Conservation (phyloP, 2,888 invertebrate genomes). For the Antheraea yamamai region DNA sequence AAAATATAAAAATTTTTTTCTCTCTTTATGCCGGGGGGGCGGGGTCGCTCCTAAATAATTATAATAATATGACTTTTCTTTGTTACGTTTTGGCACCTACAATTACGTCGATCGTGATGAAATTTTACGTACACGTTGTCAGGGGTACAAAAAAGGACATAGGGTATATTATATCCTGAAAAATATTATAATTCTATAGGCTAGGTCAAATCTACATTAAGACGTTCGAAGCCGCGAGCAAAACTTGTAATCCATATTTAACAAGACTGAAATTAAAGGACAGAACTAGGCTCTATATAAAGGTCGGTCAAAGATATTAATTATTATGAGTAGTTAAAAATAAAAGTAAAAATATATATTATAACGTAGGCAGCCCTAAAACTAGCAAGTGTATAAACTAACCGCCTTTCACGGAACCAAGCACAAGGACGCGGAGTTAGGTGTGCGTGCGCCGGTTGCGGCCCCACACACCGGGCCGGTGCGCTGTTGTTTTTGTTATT, state of each 20-base stretch:
- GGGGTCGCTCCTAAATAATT: no score
- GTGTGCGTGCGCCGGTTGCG: slow-evolving; percentile 28
- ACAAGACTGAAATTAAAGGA: not conserved
- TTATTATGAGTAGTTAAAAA: not conserved
- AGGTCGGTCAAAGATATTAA: not conserved
- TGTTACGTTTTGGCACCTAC: no score
- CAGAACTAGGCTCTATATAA: not conserved
- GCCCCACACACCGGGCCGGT: slow-evolving; percentile 23
- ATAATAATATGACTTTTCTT: no score
- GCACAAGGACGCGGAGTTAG: slow-evolving; percentile 45
- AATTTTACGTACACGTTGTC: no score
- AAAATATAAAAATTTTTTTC: no score
- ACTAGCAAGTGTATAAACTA: slow-evolving; percentile 31
- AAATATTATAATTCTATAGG: no score
- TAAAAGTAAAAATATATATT: not conserved
- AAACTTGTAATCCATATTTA: not conserved
- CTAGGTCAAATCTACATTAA: no score
- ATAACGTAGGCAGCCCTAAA: slow-evolving; percentile 9
- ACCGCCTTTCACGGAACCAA: slow-evolving; percentile 56
- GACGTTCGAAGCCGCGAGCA: not conserved
- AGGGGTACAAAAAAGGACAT: no score
- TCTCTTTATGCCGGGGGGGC: no score
- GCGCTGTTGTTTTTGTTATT: slow-evolving; percentile 18
- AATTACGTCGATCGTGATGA: no score
- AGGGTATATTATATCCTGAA: no score